Conservation (phyloP, 2,797 vertebrate genomes). For the Ptychobarbus kaznakovi region DNA sequence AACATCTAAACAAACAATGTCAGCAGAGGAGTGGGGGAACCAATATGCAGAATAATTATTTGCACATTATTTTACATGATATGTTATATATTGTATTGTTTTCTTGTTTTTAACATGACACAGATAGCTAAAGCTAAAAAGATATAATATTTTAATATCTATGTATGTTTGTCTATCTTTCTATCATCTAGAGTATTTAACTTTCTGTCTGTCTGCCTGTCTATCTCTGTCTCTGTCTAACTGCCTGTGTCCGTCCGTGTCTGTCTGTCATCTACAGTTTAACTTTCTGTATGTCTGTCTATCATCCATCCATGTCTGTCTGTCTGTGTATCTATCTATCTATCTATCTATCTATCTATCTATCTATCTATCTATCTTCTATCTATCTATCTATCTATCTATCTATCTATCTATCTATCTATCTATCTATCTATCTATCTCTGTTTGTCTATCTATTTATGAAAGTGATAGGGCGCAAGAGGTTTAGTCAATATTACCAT, state of each 20-base stretch:
- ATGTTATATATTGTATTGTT: not conserved
- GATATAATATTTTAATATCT: not conserved
- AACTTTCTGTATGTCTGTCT: too few species aligned
- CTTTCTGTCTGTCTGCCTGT: too few species aligned
- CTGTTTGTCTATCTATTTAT: not conserved
- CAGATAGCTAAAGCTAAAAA: not conserved
- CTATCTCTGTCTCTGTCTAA: not conserved
- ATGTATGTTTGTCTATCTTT: not conserved
- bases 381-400: accelerated
- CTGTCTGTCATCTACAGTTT: too few species aligned
- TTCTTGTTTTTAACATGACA: not conserved
- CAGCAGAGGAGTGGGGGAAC: not conserved
- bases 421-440: accelerated
- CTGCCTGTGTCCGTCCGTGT: too few species aligned
- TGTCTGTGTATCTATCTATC: too few species aligned
- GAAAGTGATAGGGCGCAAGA: not conserved
- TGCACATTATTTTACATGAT: not conserved
- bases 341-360: not conserved
- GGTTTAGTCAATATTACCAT: not conserved
- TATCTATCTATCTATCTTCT: not conserved
- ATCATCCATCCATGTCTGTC: too few species aligned
- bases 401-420: accelerated
- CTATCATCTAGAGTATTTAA: not conserved
- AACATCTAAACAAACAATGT: not conserved
- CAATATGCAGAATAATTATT: not conserved